A percentile compares a stretch with the other conserved stretches of the same genome.
Evolutionary conservation across 2,888 invertebrate genomes (phyloP).

Genomic region (Folsomia manolachei): DNA sequence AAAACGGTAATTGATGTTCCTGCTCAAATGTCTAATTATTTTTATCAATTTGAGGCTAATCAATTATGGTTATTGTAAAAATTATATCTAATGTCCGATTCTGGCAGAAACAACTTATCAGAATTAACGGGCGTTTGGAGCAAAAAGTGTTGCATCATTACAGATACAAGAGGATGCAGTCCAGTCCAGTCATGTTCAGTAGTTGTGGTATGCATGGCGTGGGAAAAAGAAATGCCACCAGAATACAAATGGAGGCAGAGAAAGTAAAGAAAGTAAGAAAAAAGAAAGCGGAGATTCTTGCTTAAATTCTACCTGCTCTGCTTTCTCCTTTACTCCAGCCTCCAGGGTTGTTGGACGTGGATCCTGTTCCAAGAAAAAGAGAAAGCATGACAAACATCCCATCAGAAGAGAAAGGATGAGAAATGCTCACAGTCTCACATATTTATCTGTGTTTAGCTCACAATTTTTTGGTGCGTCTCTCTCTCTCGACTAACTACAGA

Average conservation of each 20-base stretch:
- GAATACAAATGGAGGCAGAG: neutral
- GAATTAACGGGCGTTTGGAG: neutral
- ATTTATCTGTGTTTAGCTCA: neutral
- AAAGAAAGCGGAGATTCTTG: neutral
- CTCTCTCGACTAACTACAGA: too few relatives aligned
- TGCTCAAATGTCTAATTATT: too few relatives aligned
- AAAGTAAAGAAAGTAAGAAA: too few relatives aligned
- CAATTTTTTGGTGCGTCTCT: neutral
- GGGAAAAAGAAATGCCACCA: neutral
- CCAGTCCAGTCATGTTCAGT: too few relatives aligned
- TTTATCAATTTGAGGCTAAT: too few relatives aligned
- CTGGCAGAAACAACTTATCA: too few relatives aligned
- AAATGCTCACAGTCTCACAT: neutral
- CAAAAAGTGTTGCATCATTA: neutral
- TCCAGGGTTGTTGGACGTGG: neutral
- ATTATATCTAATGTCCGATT: too few relatives aligned
- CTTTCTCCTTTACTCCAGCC: neutral
- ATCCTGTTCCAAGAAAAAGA: neutral
- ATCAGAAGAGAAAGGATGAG: constrained; percentile 2
- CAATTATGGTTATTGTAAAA: too few relatives aligned
- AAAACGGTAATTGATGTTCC: too few relatives aligned
- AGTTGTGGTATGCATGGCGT: too few relatives aligned
- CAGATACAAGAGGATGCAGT: too few relatives aligned
- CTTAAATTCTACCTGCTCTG: neutral
- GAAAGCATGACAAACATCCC: constrained; percentile 7